These are phyloP conservation scores for Corythaixoides concolor DNA, from an alignment of 2,113 vertebrate genomes.

Conservation along the genomic window DNA sequence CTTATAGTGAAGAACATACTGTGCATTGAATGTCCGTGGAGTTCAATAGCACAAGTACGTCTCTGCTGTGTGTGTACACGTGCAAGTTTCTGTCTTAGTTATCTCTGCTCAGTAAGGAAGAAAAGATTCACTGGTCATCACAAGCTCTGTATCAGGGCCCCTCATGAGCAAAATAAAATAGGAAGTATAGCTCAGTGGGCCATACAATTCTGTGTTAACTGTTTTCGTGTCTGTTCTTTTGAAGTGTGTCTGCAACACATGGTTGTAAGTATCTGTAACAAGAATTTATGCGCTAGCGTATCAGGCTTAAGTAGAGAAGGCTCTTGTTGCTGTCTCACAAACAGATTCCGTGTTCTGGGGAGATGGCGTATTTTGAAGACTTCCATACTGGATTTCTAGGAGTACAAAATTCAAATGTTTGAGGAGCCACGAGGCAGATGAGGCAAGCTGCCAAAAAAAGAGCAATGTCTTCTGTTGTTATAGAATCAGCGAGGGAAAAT, in stretches of 20 bases:
- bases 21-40: fast-evolving
- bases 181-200: neutral
- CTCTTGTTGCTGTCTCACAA: neutral
- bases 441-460: neutral
- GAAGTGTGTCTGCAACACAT: neutral
- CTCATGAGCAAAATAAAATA: neutral
- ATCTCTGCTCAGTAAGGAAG: neutral
- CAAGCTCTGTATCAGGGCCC: neutral
- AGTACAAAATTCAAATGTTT: neutral
- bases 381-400: neutral
- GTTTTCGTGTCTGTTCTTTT: neutral
- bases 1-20: neutral
- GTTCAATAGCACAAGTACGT: fast-evolving
- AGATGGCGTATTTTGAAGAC: neutral
- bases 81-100: neutral
- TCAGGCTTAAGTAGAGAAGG: neutral
- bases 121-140: neutral
- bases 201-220: fast-evolving
- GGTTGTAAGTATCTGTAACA: neutral
- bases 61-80: fast-evolving
- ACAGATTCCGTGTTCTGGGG: neutral
- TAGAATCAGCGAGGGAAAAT: fast-evolving
- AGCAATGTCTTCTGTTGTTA: neutral
- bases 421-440: neutral
- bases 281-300: neutral